Evolutionary conservation across 2,113 vertebrate species (phyloP).

Genomic region (Hylia prasina): DNA sequence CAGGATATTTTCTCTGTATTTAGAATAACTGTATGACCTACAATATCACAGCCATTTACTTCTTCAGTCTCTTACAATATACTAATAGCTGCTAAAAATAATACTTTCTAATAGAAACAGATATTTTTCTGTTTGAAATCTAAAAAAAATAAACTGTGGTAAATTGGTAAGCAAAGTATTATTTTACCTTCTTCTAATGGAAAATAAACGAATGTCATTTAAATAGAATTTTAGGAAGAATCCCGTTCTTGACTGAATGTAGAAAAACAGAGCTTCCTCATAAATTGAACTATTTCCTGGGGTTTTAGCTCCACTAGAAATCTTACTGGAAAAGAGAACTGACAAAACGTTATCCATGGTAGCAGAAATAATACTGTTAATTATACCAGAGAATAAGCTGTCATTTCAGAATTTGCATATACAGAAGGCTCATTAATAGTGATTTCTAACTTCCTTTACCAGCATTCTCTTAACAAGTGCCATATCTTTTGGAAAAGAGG

Average conservation of each 20-base stretch:
- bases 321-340: not conserved
- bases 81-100: not conserved
- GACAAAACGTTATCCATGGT: not conserved
- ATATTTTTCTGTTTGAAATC: not conserved
- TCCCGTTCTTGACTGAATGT: not conserved
- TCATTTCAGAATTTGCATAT: constrained; percentile 4
- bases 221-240: not conserved
- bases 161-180: not conserved
- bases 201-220: not conserved
- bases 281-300: not conserved
- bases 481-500: not conserved
- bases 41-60: not conserved
- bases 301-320: not conserved
- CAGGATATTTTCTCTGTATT: not conserved
- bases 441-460: not conserved
- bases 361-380: not conserved
- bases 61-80: not conserved
- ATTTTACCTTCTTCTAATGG: not conserved
- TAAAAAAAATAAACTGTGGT: not conserved
- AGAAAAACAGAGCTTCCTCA: not conserved
- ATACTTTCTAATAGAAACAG: not conserved
- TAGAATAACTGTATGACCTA: not conserved
- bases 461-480: not conserved
- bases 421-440: not conserved
- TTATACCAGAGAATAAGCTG: not conserved